Evolutionary conservation across 2,888 invertebrate species (phyloP).

Genomic region (Polydrusus pterygomalis): DNA sequence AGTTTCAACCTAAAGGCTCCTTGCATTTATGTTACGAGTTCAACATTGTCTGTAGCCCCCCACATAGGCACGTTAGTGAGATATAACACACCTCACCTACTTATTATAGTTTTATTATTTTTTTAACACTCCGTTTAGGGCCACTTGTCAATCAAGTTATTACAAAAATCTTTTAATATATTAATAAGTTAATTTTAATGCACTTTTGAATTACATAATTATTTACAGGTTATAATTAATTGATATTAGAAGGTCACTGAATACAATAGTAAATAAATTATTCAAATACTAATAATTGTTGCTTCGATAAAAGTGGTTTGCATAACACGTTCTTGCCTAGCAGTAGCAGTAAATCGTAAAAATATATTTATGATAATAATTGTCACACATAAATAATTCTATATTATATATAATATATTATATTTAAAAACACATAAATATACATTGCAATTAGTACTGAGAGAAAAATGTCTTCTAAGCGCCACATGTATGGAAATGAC

Average conservation of each 20-base stretch:
- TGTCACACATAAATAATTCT: no score
- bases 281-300: conserved; percentile 21
- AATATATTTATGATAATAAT: background rate
- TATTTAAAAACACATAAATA: no score
- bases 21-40: no score
- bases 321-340: conserved; percentile 12
- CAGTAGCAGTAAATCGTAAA: background rate
- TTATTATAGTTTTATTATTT: conserved; percentile 34
- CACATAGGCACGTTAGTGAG: no score
- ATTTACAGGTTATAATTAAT: conserved; percentile 13
- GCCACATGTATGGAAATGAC: no score
- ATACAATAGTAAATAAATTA: conserved; percentile 34
- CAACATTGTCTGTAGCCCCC: no score
- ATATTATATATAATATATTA: no score
- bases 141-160: conserved; percentile 38
- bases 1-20: no score
- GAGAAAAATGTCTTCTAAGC: no score
- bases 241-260: conserved; percentile 36
- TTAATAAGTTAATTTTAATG: conserved; percentile 30
- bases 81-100: conserved; percentile 4
- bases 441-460: no score
- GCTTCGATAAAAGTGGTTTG: conserved; percentile 18
- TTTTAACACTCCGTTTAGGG: conserved; percentile 15
- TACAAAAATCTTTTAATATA: conserved; percentile 18
- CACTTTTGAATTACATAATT: conserved; percentile 32